Evolutionary conservation across 2,888 invertebrate genomes (phyloP), one percentile per base, ranked within the genome.

Genomic region (Vesta saturnalis): DNA sequence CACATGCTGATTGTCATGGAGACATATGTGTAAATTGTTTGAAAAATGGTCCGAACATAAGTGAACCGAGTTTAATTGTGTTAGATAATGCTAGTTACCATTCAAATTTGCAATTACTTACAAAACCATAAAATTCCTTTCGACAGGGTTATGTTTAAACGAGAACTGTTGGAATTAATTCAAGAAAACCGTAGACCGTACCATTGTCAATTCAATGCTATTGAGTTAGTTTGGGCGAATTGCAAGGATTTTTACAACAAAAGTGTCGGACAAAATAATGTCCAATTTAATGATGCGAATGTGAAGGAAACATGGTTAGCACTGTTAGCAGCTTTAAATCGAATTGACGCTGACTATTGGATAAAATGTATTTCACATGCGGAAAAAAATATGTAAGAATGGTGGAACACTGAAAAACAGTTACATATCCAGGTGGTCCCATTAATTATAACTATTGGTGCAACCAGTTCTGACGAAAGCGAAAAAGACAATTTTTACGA

Each of bases 211-310:
- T 43, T 43, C 43, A 43, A 43, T 43, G n/a, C 12, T 43, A 43
- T 43, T 43, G 43, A 43, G n/a, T 43, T 43, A 43, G n/a, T 14
- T 3, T 43, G 15, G 43, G 43, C 43, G 15, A 43, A 43, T 43
- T 43, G n/a, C n/a, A 43, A 43, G 43, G 43, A 43, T 3, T 43
- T 43, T 43, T 12, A 14, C 43, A 43, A 43, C 43, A 43, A 43
- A 43, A 43, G 43, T 43, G n/a, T 43, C 43, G 43, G 43, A 43
- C 43, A 43, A 43, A 43, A 43, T 43, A 43, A n/a, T 43, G n/a
- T 43, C 43, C 5, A 43, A 43, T 43, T 43, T 43, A 43, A 43
- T 43, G 43, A 43, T 43, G 6, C 43, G 43, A 43, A 43, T 43
- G 43, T 43, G 43, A 43, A 43, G 43, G 43, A 12, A 43, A 43